These are phyloP conservation scores for Ganaspis sp. DNA, from an alignment of 1,140 invertebrate species.

Conservation along the genomic window DNA sequence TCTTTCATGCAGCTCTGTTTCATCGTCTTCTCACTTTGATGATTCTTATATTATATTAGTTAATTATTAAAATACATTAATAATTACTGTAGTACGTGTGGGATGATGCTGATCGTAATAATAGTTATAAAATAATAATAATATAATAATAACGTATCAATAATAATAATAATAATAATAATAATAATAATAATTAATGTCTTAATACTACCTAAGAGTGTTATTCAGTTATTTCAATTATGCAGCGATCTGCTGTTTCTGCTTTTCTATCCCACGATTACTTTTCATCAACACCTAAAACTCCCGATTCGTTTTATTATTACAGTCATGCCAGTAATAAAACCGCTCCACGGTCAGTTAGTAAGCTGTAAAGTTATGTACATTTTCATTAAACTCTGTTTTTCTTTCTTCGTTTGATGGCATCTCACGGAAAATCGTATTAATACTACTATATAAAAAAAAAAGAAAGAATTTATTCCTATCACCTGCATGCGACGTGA, in stretches of 20 bases:
- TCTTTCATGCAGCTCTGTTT: constrained; percentile 44
- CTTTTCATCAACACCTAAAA: constrained; percentile 44
- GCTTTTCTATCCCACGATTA: constrained; percentile 49
- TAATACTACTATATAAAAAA: constrained; percentile 45
- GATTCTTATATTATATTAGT: constrained; percentile 57
- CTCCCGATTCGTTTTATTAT: constrained; percentile 23
- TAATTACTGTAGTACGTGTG: constrained; percentile 65
- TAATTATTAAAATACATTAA: constrained; percentile 67
- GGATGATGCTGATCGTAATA: constrained; percentile 61
- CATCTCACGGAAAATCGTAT: constrained; percentile 58
- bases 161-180: constrained; percentile 43
- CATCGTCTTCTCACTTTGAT: constrained; percentile 44
- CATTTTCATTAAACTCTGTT: constrained; percentile 58
- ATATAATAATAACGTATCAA: constrained; percentile 49
- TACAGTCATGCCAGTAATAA: constrained; percentile 44
- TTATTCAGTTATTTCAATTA: constrained; percentile 58
- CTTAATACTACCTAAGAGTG: constrained; percentile 68
- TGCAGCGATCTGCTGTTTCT: constrained; percentile 52
- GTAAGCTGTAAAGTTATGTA: constrained; percentile 69
- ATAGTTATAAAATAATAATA: constrained; percentile 64
- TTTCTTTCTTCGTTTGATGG: constrained; percentile 58
- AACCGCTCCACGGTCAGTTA: constrained; percentile 65
- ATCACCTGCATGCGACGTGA: constrained; percentile 29
- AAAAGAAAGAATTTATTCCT: constrained; percentile 49
- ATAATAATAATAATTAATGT: constrained; percentile 64